A percentile compares a stretch with the other conserved stretches of the same genome.
phyloP scores from a whole-genome alignment of 2,888 invertebrate species.

The Eugnorisma glareosa region DNA sequence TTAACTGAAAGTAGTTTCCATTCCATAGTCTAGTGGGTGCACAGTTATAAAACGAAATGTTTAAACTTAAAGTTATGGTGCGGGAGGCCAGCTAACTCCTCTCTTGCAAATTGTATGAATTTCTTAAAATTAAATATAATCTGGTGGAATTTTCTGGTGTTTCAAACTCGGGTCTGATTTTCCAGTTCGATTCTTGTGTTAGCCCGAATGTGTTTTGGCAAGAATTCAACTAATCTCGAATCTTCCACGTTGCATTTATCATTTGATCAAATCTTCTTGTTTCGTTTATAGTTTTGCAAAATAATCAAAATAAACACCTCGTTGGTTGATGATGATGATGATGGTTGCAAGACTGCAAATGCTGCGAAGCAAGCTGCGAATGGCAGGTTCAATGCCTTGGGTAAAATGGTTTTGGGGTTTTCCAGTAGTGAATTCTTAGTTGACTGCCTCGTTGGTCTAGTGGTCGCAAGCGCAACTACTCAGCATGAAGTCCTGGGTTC shows the following conservation, averaged over 20 bases:
- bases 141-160: slow-evolving; percentile 17
- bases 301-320: slow-evolving; percentile 8
- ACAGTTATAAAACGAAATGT: slow-evolving; percentile 59
- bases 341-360: too few species aligned
- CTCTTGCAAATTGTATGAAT: slow-evolving; percentile 38
- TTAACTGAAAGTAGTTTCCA: slow-evolving; percentile 53
- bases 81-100: slow-evolving; percentile 30
- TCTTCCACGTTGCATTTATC: slow-evolving; percentile 40
- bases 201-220: slow-evolving; percentile 41
- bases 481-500: too few species aligned
- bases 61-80: slow-evolving; percentile 40
- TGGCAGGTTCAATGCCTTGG: neutral
- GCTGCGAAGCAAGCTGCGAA: too few species aligned
- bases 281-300: slow-evolving; percentile 9
- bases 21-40: slow-evolving; percentile 45
- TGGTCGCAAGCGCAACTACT: too few species aligned
- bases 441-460: too few species aligned
- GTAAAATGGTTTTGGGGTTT: neutral
- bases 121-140: slow-evolving; percentile 45
- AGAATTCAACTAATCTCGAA: slow-evolving; percentile 37
- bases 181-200: slow-evolving; percentile 28
- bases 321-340: too few species aligned
- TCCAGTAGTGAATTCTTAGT: neutral
- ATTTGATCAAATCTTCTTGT: slow-evolving; percentile 27
- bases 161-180: slow-evolving; percentile 20